phyloP scores from a whole-genome alignment of 1,140 invertebrate species.

The Drosophila rufa region DNA sequence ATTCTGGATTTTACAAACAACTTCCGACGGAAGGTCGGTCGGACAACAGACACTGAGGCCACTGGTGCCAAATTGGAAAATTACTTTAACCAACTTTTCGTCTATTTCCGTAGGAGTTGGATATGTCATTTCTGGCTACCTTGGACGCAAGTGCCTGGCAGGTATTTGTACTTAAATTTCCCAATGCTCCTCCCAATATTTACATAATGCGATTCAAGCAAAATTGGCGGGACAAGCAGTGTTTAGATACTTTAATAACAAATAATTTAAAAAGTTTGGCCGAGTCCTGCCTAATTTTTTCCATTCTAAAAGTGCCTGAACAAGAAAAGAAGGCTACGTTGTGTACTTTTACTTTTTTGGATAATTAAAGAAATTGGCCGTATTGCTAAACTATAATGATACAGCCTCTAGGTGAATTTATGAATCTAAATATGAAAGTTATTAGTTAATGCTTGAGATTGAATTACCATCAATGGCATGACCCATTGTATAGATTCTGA shows the following conservation, averaged over 20 bases:
- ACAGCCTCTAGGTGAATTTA: not conserved
- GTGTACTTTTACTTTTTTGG: too few species aligned
- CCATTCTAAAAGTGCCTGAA: not conserved
- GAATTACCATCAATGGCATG: not conserved
- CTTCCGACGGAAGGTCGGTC: constrained; percentile 80
- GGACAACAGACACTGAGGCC: constrained; percentile 32
- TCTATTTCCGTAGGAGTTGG: constrained; percentile 83
- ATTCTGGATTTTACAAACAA: constrained; percentile 85
- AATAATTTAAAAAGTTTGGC: constrained; percentile 14
- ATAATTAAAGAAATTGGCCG: too few species aligned
- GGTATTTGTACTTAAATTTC: constrained; percentile 75
- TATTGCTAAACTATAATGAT: too few species aligned
- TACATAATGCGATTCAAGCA: constrained; percentile 27
- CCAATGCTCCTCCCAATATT: constrained; percentile 3
- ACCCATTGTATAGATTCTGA: too few species aligned
- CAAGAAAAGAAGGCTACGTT: not conserved
- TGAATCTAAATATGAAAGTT: too few species aligned
- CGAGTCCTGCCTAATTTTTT: not conserved
- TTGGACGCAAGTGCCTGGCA: constrained; percentile 86
- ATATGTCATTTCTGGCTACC: constrained; percentile 86
- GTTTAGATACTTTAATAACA: not conserved
- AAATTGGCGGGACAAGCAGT: not conserved
- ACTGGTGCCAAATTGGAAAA: constrained; percentile 59
- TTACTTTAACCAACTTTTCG: constrained; percentile 71
- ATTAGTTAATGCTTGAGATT: not conserved